Evolutionary conservation across 2,113 vertebrate genomes (phyloP), one percentile per base, ranked within the genome.

Genomic region (Leucoraja erinaceus): DNA sequence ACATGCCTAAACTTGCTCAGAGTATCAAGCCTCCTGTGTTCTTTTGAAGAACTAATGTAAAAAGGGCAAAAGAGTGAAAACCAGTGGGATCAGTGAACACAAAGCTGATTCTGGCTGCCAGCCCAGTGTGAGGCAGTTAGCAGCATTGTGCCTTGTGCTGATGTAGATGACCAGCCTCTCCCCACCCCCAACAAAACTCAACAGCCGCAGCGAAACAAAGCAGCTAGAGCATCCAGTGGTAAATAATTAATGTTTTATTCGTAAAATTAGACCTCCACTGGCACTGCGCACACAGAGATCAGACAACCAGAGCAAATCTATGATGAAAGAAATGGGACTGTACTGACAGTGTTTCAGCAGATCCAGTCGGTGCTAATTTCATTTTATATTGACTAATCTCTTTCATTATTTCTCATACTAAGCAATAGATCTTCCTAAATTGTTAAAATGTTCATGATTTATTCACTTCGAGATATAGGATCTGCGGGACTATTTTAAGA

Each of bases 61-160:
- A 91, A 28, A 33, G 4, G 47, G 90, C 68, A 91, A 91, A 91
- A 91, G 90, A 74, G 66, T 74, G 90, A 91, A 74, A 47, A 91
- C 38, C 74, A 91, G 33, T 28, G 68, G 90, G 90, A 91, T 91
- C 90, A 91, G 31, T 91, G 90, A 91, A 91, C 90, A 91, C 90
- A 91, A 72, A 91, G 68, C 90, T 91, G 47, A 91, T 91, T 91
- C 33, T 70, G 90, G 90, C 68, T 54, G 22, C 0, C 3, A n/a
- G 83, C 83, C 83, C 83, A 66, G 59, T 31, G 2, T 16, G 14
- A 61, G 28, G 28, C 59, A 31, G 83, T 88, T 59, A 88, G 28
- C 83, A 16, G 59, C 83, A 63, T 63, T 28, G 28, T 88, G 83
- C 59, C 83, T 88, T 88, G 83, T 16, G 83, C 22, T n/a, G 12